Evolutionary conservation across 1,140 invertebrate genomes (phyloP).

Genomic region (Paraescarpia echinospica): DNA sequence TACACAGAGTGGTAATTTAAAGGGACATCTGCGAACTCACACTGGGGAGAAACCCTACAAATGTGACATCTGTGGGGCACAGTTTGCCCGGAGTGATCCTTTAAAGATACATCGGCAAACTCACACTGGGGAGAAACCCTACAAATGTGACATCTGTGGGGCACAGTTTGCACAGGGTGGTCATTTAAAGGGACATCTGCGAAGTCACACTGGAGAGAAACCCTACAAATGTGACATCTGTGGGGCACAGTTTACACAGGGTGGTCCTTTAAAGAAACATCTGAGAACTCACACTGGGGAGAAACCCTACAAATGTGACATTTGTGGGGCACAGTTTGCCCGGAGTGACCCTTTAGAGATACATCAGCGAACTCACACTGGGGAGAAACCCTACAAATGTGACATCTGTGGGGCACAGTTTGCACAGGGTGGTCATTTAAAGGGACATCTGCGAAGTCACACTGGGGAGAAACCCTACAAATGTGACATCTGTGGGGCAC

Average conservation of each 20-base stretch:
- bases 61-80: too few species aligned
- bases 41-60: too few species aligned
- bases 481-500: constrained; percentile 25
- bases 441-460: constrained; percentile 19
- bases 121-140: constrained; percentile 21
- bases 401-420: constrained; percentile 23
- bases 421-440: constrained; percentile 13
- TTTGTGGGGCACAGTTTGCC: constrained; percentile 25
- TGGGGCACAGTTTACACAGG: too few species aligned
- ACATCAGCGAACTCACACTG: constrained; percentile 37
- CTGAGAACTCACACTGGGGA: constrained; percentile 59
- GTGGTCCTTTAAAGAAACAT: constrained; percentile 84
- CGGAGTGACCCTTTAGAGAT: not conserved
- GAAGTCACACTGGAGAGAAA: constrained; percentile 87
- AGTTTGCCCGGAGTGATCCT: too few species aligned
- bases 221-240: too few species aligned
- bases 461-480: constrained; percentile 29
- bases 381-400: constrained; percentile 31
- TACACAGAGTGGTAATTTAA: too few species aligned
- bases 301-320: constrained; percentile 67
- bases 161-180: constrained; percentile 73
- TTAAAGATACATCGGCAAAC: constrained; percentile 36
- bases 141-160: constrained; percentile 65
- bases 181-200: too few species aligned
- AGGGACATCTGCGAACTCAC: too few species aligned